Evolutionary conservation across 2,888 invertebrate genomes (phyloP).

Genomic region (Limnephilus lunatus): DNA sequence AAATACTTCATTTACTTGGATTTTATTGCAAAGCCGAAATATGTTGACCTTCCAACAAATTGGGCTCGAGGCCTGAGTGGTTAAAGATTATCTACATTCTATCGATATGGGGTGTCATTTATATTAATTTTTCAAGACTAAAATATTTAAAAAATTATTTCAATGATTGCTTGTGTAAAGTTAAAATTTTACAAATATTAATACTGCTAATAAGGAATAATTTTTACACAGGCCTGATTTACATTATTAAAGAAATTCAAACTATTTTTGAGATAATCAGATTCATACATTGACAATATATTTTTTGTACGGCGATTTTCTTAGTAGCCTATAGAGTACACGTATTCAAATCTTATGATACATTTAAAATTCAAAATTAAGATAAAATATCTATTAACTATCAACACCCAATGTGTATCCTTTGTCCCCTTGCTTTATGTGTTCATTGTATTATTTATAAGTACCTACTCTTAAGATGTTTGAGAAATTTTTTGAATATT

Average conservation of each 20-base stretch:
- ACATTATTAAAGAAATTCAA: background rate
- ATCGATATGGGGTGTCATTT: no score
- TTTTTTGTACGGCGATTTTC: background rate
- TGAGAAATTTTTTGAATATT: background rate
- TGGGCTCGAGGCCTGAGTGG: no score
- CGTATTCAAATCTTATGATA: background rate
- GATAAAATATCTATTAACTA: background rate
- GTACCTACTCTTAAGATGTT: constrained; percentile 1
- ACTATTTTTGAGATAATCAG: background rate
- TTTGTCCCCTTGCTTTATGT: background rate
- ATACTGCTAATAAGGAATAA: no score
- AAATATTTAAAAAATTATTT: no score
- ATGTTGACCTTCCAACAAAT: no score
- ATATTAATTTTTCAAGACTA: no score
- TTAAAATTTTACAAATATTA: no score
- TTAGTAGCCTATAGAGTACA: background rate
- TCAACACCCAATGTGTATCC: background rate
- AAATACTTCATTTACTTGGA: no score
- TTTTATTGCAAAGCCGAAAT: no score
- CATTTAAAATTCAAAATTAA: constrained; percentile 2
- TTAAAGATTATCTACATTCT: no score
- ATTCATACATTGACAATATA: background rate
- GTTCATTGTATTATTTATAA: constrained; percentile 6
- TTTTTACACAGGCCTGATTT: background rate
- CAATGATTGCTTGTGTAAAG: no score